A percentile compares a stretch with the other conserved stretches of the same genome.
phyloP scores from a whole-genome alignment of 2,797 vertebrate genomes.

The Cirrhinus mrigala region DNA sequence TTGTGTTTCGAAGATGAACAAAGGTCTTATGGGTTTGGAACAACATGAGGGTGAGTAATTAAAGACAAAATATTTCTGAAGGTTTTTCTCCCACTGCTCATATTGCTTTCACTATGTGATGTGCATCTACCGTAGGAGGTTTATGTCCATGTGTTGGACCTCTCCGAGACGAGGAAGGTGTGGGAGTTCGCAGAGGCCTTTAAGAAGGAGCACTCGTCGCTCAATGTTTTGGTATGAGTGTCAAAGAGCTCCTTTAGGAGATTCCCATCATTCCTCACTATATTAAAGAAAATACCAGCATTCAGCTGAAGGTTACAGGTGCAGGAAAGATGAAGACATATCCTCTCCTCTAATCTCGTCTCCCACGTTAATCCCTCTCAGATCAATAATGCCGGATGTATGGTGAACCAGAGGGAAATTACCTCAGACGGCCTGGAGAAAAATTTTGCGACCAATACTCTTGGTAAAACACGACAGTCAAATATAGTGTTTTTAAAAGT shows the following conservation, averaged over 20 bases:
- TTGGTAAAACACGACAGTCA: constrained; percentile 70
- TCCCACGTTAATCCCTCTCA: constrained; percentile 45
- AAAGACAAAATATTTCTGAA: neutral
- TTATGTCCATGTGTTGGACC: constrained; percentile 75
- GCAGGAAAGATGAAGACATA: constrained; percentile 3
- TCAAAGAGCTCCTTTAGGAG: neutral
- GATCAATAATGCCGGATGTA: constrained; percentile 82
- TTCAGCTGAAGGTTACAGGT: neutral
- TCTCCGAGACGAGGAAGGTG: constrained; percentile 76
- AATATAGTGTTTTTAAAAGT: neutral
- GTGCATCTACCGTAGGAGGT: constrained; percentile 70
- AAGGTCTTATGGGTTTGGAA: no score
- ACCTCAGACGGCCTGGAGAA: constrained; percentile 77
- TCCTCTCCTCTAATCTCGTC: neutral
- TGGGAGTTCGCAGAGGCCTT: constrained; percentile 81
- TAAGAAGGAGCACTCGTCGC: constrained; percentile 71
- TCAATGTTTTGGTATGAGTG: constrained; percentile 78
- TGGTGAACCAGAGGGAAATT: constrained; percentile 75
- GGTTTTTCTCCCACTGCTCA: neutral
- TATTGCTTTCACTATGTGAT: neutral
- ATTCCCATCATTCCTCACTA: constrained; percentile 4
- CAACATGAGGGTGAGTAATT: no score
- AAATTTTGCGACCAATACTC: constrained; percentile 81
- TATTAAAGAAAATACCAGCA: constrained; percentile 4
- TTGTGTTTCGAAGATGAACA: no score